Conservation (phyloP, 1,140 invertebrate genomes). For the Dendrolimus punctatus region DNA sequence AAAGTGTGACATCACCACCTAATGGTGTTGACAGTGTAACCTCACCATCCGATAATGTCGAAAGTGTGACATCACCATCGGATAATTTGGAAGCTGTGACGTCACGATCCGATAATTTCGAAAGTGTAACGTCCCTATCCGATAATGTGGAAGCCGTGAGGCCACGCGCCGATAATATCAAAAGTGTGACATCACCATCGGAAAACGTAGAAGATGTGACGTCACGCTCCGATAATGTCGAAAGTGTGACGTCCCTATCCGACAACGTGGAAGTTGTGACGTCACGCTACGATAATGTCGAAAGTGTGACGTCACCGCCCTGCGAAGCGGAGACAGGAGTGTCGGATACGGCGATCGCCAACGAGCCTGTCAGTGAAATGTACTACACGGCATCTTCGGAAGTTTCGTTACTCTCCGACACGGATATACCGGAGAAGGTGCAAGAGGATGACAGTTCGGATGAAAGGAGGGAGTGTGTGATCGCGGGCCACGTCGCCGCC, state of each 20-base stretch:
- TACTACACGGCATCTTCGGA: constrained; percentile 56
- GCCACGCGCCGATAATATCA: constrained; percentile 5
- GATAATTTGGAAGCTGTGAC: neutral
- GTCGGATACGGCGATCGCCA: constrained; percentile 14
- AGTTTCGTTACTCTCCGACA: constrained; percentile 43
- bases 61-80: neutral
- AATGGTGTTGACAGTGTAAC: no score
- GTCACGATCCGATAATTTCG: no score
- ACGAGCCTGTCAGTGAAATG: constrained; percentile 45
- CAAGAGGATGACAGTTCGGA: constrained; percentile 23
- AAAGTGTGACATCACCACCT: constrained; percentile 16
- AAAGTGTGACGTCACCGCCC: no score
- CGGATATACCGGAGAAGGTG: constrained; percentile 27
- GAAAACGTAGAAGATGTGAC: no score
- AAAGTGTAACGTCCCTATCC: neutral
- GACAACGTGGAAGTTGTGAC: constrained; percentile 16
- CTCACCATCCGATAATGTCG: no score
- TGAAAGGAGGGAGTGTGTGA: constrained; percentile 35
- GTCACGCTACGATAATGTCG: constrained; percentile 6
- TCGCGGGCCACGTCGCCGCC: constrained; percentile 67
- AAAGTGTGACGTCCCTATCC: neutral
- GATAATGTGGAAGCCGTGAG: constrained; percentile 16
- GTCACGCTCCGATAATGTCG: no score
- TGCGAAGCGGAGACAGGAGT: no score
- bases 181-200: no score